Evolutionary conservation across 2,888 invertebrate species (phyloP).

Genomic region (Perithous albicinctus): DNA sequence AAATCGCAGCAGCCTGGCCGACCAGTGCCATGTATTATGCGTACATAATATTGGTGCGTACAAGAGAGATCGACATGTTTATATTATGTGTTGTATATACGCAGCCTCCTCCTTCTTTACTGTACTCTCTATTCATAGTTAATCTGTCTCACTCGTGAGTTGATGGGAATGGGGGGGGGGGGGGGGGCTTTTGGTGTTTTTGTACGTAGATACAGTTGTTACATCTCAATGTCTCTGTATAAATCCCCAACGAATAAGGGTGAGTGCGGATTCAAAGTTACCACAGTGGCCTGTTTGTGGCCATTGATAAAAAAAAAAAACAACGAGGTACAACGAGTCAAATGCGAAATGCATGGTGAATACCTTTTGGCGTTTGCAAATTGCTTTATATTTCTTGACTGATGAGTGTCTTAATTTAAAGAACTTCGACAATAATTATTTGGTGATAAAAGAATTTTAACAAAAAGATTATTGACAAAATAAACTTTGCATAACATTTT

Average conservation of each 20-base stretch:
- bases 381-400: neutral
- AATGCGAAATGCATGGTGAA: neutral
- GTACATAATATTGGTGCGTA: constrained; percentile 16
- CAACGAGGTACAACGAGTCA: neutral
- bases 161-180: no score
- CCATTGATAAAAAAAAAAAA: neutral
- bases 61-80: constrained; percentile 49
- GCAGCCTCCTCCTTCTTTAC: constrained; percentile 36
- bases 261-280: constrained; percentile 19
- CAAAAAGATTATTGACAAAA: no score
- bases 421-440: no score
- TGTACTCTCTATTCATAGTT: constrained; percentile 58
- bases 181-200: neutral
- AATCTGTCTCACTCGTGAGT: constrained; percentile 34
- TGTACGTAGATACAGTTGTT: constrained; percentile 38
- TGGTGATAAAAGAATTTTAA: no score
- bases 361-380: neutral
- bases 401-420: no score
- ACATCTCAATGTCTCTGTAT: constrained; percentile 8
- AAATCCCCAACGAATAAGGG: constrained; percentile 43
- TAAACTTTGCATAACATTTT: no score
- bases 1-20: constrained; percentile 1
- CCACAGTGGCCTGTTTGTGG: constrained; percentile 54
- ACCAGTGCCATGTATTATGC: neutral
- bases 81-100: constrained; percentile 47